These are phyloP conservation scores for Epistrophe eligans DNA, from an alignment of 2,888 invertebrate genomes.

Conservation along the genomic window DNA sequence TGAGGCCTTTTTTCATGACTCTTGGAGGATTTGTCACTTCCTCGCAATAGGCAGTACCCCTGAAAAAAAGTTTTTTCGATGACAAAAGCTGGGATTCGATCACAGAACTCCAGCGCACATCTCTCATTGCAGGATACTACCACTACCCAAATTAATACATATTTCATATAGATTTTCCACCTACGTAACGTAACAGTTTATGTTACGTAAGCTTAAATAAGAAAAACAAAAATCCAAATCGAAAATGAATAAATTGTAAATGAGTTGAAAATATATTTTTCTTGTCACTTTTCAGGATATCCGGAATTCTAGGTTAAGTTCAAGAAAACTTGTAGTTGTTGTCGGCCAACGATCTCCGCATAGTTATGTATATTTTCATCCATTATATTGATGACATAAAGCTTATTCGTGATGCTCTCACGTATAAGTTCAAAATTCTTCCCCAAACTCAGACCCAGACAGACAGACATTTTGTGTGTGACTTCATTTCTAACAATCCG, in stretches of 20 bases:
- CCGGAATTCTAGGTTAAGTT: slow-evolving; percentile 6
- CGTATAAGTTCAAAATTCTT: slow-evolving; percentile 8
- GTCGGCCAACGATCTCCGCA: background rate
- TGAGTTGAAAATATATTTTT: slow-evolving; percentile 16
- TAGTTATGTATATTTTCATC: background rate
- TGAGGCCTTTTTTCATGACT: no score
- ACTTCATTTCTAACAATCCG: background rate
- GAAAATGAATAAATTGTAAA: background rate
- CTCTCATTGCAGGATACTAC: no score
- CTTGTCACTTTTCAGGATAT: background rate
- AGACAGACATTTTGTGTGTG: background rate
- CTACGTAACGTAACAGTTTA: background rate
- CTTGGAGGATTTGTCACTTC: no score
- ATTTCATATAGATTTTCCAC: background rate
- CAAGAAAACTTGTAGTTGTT: background rate
- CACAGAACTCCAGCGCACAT: no score
- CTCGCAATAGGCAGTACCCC: no score
- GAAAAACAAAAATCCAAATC: background rate
- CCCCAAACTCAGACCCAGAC: background rate
- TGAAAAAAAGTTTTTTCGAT: no score
- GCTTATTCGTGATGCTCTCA: slow-evolving; percentile 5
- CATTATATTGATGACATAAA: slow-evolving; percentile 19
- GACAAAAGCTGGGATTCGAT: no score
- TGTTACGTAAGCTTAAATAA: background rate
- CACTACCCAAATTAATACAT: no score